Base-by-base conservation (phyloP, 2,797 vertebrate species). In the Bradypodion ventrale region DNA sequence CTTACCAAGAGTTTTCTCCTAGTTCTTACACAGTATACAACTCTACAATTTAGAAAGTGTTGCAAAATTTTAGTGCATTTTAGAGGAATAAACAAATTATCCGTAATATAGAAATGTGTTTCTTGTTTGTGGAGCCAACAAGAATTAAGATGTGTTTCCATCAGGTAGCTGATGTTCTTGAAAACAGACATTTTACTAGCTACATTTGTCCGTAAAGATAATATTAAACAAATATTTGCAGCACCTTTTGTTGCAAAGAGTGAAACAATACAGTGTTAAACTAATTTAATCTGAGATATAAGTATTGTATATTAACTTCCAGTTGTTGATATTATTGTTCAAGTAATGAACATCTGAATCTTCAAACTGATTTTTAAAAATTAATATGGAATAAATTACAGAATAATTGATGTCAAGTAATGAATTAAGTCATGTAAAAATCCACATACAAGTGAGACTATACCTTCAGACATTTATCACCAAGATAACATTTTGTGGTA, bases 181-280 rank as follows among this genome's bases (percentile, higher is more conserved):
- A n/a, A 32, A 65, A 70, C 46, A 60, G n/a, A 91, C 91, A 35
- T 84, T 88, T 85, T 85, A 3, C 7, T 74, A 75, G 4, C 8
- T 84, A 69, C 21, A 60, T 87, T 86, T 87, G 44, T n/a, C 12
- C 15, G 7, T 83, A 69, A 76, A 69, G 7, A 25, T 83, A 59
- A 66, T 66, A 83, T 83, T 83, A 75, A 83, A 42, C 16, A 72
- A 75, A 78, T 32, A 8, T 83, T 83, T 83, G 49, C 44, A 29
- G 13, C 52, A 19, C 5, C 23, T 78, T n/a, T 46, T 46, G 37
- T 63, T n/a, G 59, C 27, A 49, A 63, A 75, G 63, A 7, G 10
- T 32, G 42, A 63, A 19, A 62, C 23, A 60, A 15, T 63, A 7
- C 52, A 69, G 69, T 62, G 15, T 85, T n/a, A 83, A 87, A 88